phyloP scores from a whole-genome alignment of 2,113 vertebrate genomes.

The Tachysurus vachellii region DNA sequence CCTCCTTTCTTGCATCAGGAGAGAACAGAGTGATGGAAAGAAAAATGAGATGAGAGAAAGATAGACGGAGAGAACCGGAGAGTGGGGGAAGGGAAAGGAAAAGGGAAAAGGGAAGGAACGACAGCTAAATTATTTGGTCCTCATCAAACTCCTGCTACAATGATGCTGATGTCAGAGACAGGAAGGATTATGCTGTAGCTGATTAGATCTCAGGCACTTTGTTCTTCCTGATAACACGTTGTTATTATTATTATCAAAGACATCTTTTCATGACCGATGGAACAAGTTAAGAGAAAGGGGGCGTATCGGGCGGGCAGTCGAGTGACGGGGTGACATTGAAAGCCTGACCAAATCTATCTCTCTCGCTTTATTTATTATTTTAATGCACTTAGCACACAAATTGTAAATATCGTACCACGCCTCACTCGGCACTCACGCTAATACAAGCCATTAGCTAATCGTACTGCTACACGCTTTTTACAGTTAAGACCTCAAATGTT shows the following conservation, averaged over 20 bases:
- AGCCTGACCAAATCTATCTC: constrained; percentile 4
- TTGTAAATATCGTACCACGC: constrained; percentile 44
- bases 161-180: constrained; percentile 50
- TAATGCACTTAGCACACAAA: background rate
- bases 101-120: background rate
- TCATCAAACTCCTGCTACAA: constrained; percentile 50
- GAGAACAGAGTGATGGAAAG: constrained; percentile 36
- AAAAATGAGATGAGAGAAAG: constrained; percentile 31
- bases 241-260: constrained; percentile 68
- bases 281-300: constrained; percentile 48
- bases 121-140: constrained; percentile 51
- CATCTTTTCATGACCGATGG: constrained; percentile 61
- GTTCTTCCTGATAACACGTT: constrained; percentile 64
- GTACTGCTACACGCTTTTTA: constrained; percentile 14
- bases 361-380: background rate
- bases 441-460: constrained; percentile 47
- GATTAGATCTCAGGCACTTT: constrained; percentile 70
- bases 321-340: constrained; percentile 62
- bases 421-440: constrained; percentile 33
- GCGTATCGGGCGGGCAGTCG: background rate
- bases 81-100: background rate
- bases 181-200: constrained; percentile 48
- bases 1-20: constrained; percentile 51
- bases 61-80: background rate
- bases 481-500: background rate